Base-by-base conservation (phyloP, 92 coral and sea anemone genomes). In the Porites cylindrica region DNA sequence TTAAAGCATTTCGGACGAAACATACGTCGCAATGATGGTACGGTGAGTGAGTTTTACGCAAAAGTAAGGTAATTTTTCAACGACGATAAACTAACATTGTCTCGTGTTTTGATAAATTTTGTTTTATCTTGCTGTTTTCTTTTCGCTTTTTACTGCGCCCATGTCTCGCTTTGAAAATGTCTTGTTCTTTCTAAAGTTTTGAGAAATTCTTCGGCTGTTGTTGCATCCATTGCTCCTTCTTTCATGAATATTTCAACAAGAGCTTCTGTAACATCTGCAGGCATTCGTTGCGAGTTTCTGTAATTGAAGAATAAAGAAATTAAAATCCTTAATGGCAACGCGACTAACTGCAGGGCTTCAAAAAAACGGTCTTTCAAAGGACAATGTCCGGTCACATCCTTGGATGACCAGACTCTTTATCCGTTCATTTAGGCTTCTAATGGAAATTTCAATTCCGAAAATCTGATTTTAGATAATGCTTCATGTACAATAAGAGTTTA, bases 241-340 rank as follows among this genome's bases (percentile, higher is more conserved):
- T 88, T 85, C 70, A 80, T 84, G 84, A 96, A 88, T 38, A 95
- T 88, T 61, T 96, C 93, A 77, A 91, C 85, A 16, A 96, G 82
- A 53, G 95, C 90, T 12, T 95, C 96, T 38, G 88, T 85, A 43
- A 96, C 98, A 84, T 95, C 99, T 24, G 84, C 80, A 16, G 98
- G 98, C 99, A 96, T 96, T 56, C 90, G 91, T 69, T 96, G 94
- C 14, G 99, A 96, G 73, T 96, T 96, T 84, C 99, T 96, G 75
- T 38, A 32, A 79, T 66, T 7, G 13, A 24, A 72, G 11, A 51
- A 47, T 51, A 62, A 3, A 67, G 4, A 53, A 26, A 70, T 2
- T 8, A 21, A 50, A 65, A 24, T 8, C 26, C 10, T 24, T 24
- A 24, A 24, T 24, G 26, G 26, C 26, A 24, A 24, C 26, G 26